Evolutionary conservation across 2,797 vertebrate species (phyloP).

Genomic region (Ceryle rudis): DNA sequence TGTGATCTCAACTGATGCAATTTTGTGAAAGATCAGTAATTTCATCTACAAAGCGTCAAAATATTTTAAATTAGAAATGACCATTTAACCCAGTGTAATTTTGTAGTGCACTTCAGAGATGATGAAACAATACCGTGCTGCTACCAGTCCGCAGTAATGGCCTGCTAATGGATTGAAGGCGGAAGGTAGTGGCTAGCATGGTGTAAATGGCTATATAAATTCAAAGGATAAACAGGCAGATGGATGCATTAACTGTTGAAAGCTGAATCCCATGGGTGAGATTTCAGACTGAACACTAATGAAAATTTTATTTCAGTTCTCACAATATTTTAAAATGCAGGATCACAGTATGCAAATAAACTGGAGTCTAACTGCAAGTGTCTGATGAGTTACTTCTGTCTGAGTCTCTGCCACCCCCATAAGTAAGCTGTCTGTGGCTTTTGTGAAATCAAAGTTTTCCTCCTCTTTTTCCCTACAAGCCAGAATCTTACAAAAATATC

Average conservation of each 20-base stretch:
- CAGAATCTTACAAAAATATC: background rate
- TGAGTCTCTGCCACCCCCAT: conserved; percentile 23
- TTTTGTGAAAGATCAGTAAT: background rate
- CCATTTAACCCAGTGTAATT: background rate
- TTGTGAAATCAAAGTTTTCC: conserved; percentile 33
- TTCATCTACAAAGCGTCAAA: background rate
- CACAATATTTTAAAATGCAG: conserved; percentile 64
- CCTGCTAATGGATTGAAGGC: background rate
- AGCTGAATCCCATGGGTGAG: conserved; percentile 15
- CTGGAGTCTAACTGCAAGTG: conserved; percentile 25
- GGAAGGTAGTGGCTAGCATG: background rate
- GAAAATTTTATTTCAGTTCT: conserved; percentile 65
- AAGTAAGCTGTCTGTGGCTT: conserved; percentile 27
- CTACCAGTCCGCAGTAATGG: background rate
- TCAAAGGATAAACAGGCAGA: conserved; percentile 23
- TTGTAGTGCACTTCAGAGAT: background rate
- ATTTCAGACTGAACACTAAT: conserved; percentile 52
- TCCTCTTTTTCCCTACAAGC: background rate
- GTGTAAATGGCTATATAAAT: background rate
- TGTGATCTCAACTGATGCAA: background rate
- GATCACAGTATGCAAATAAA: conserved; percentile 66
- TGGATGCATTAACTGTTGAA: background rate
- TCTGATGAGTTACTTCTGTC: conserved; percentile 54
- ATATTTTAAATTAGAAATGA: background rate
- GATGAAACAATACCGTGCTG: background rate